Conservation (phyloP, 2,888 invertebrate species). For the Yponomeuta evonymella region DNA sequence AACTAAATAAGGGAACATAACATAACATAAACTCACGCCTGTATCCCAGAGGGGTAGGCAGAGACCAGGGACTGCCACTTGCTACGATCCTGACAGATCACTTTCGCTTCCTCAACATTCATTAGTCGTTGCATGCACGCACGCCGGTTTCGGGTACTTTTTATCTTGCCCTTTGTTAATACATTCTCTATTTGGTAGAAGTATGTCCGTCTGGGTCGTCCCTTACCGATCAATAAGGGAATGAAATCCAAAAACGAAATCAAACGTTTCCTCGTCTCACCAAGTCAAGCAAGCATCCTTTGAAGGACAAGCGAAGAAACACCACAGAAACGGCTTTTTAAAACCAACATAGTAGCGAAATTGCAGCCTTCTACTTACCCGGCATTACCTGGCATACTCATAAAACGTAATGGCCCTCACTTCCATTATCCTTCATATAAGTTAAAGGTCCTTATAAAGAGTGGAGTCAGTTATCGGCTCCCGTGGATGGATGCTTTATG, state of each 20-base stretch:
- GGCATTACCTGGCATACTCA: constrained; percentile 34
- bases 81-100: too few relatives aligned
- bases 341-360: constrained; percentile 55
- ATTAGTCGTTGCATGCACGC: too few relatives aligned
- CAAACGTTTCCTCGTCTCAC: not conserved
- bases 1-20: not conserved
- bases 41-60: too few relatives aligned
- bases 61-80: too few relatives aligned
- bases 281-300: not conserved
- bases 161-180: too few relatives aligned
- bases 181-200: too few relatives aligned
- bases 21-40: too few relatives aligned
- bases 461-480: constrained; percentile 47
- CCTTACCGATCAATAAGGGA: not conserved
- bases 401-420: constrained; percentile 46
- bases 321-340: constrained; percentile 22
- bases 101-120: too few relatives aligned
- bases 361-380: constrained; percentile 29
- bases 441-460: constrained; percentile 48
- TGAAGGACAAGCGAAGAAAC: not conserved
- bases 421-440: constrained; percentile 47
- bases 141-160: too few relatives aligned
- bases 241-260: not conserved
- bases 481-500: constrained; percentile 48
- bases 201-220: too few relatives aligned